Evolutionary conservation across 2,797 vertebrate species (phyloP).

Genomic region (Lerista edwardsae): DNA sequence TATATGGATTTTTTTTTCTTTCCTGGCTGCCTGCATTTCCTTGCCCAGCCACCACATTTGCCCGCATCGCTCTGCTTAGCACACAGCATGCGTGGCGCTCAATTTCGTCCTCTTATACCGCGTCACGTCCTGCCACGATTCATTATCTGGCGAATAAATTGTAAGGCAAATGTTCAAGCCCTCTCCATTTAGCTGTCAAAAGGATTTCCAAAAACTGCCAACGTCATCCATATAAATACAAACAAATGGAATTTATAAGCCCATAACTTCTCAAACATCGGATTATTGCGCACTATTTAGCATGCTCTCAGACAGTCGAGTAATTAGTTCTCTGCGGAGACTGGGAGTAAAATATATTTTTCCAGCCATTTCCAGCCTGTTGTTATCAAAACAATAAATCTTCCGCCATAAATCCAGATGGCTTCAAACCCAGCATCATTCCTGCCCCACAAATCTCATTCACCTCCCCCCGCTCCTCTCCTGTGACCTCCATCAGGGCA

Average conservation of each 20-base stretch:
- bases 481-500: background rate
- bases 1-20: no score
- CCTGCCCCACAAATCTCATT: background rate
- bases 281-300: conserved; percentile 26
- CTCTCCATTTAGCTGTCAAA: conserved; percentile 37
- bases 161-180: conserved; percentile 32
- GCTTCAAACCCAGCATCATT: no score
- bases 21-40: background rate
- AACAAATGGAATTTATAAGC: conserved; percentile 39
- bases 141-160: conserved; percentile 31
- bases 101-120: conserved; percentile 1
- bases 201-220: conserved; percentile 34
- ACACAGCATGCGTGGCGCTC: background rate
- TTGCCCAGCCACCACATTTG: background rate
- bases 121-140: conserved; percentile 10
- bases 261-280: conserved; percentile 21
- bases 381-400: conserved; percentile 22
- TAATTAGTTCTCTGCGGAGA: conserved; percentile 34
- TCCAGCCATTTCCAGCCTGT: conserved; percentile 33
- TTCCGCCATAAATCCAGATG: conserved; percentile 26
- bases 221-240: conserved; percentile 31
- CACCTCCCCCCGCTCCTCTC: background rate
- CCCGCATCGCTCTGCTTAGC: background rate
- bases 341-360: conserved; percentile 23
- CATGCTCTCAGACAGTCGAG: conserved; percentile 29